A percentile compares a stretch with the other conserved stretches of the same genome.
These are phyloP conservation scores for Gryllus longicercus DNA, from an alignment of 2,888 invertebrate species.

Conservation along the genomic window DNA sequence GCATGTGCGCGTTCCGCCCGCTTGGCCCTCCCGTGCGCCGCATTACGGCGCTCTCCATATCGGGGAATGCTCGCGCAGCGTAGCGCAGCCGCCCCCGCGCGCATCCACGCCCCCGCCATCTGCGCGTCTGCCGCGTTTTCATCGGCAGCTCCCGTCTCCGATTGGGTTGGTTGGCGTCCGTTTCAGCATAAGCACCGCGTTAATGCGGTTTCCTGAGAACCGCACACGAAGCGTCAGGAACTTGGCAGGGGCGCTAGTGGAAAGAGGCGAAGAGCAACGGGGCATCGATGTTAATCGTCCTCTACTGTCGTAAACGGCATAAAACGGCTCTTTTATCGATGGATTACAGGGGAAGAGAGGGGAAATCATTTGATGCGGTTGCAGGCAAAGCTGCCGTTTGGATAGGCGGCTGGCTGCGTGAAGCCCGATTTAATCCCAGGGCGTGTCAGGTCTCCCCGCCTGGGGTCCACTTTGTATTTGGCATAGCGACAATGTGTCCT, in stretches of 20 bases:
- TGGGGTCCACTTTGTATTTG: too few relatives aligned
- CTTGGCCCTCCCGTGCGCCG: background rate
- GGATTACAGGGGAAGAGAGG: background rate
- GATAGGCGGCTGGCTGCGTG: too few relatives aligned
- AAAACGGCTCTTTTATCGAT: background rate
- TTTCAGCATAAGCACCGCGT: background rate
- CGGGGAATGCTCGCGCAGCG: background rate
- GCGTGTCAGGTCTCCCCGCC: too few relatives aligned
- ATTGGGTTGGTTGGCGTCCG: background rate
- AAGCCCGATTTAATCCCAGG: too few relatives aligned
- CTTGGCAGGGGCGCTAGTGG: background rate
- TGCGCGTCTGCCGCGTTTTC: background rate
- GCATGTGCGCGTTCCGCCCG: background rate
- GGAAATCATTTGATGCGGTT: too few relatives aligned
- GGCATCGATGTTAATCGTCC: background rate
- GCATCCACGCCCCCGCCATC: background rate
- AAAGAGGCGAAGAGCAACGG: background rate
- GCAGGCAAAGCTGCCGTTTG: too few relatives aligned
- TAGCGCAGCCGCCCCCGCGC: background rate
- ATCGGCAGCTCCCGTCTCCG: background rate
- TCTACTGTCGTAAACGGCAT: background rate
- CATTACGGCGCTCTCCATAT: background rate
- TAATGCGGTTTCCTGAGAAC: background rate
- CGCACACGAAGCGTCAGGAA: background rate
- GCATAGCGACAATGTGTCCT: too few relatives aligned